These are phyloP conservation scores for Eulithis prunata DNA, from an alignment of 2,888 invertebrate genomes.

Conservation along the genomic window DNA sequence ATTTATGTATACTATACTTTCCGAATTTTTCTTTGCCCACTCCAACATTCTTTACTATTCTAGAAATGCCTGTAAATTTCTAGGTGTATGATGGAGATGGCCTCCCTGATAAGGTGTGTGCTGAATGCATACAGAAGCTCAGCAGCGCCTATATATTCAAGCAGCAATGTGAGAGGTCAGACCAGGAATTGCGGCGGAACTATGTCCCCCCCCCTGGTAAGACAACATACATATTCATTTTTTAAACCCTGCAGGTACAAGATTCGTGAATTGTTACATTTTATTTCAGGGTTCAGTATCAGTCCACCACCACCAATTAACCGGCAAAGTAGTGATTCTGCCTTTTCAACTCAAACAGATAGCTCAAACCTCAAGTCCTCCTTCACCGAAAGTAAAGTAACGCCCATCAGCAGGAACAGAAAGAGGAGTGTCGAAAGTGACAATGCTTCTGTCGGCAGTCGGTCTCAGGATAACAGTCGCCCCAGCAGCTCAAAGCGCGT, in stretches of 20 bases:
- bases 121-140: conserved; percentile 79
- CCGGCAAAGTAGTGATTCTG: conserved; percentile 79
- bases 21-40: too few relatives aligned
- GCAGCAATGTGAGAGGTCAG: conserved; percentile 79
- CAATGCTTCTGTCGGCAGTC: conserved; percentile 62
- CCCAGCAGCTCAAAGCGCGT: conserved; percentile 66
- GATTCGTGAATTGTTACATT: neutral
- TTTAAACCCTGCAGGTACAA: neutral
- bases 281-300: conserved; percentile 65
- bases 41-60: neutral
- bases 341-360: conserved; percentile 76
- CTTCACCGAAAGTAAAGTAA: conserved; percentile 57
- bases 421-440: conserved; percentile 74
- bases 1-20: too few relatives aligned
- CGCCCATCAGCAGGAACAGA: conserved; percentile 55
- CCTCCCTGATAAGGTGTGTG: conserved; percentile 78
- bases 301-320: conserved; percentile 69
- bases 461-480: conserved; percentile 59
- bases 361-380: conserved; percentile 64
- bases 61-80: conserved; percentile 22
- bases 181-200: conserved; percentile 75
- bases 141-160: conserved; percentile 81
- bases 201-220: conserved; percentile 75
- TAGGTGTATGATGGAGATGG: conserved; percentile 81
- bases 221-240: neutral